Percentiles rank a stretch among this genome's conserved stretches.
These are phyloP conservation scores for Eremophila alpestris DNA, from an alignment of 2,797 vertebrate species.

Conservation along the genomic window DNA sequence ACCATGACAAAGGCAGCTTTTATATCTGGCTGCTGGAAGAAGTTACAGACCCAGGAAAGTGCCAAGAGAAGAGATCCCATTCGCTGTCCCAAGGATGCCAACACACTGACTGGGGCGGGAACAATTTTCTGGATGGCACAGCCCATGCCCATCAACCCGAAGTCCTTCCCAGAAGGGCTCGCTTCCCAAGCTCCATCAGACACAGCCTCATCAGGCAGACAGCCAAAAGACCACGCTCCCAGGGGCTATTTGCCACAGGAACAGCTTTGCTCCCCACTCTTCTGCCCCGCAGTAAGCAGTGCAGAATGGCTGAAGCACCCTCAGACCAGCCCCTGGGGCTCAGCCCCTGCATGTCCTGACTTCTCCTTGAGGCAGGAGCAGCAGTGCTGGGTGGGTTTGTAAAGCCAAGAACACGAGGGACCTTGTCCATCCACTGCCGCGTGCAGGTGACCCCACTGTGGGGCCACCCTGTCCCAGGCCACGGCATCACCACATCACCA, in stretches of 20 bases:
- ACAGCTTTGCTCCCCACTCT: neutral
- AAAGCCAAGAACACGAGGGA: neutral
- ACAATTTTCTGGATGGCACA: neutral
- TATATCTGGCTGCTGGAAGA: neutral
- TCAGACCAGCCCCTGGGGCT: accelerated
- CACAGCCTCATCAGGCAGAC: neutral
- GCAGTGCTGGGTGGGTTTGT: accelerated
- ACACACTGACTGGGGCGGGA: accelerated
- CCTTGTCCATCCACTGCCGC: accelerated
- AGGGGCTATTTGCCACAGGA: neutral
- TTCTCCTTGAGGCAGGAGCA: neutral
- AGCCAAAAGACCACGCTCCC: neutral
- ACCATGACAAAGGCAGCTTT: slow-evolving; percentile 23
- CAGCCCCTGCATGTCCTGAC: neutral
- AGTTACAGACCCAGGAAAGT: slow-evolving; percentile 9
- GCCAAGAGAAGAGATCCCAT: neutral
- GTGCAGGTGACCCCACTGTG: accelerated
- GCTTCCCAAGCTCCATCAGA: neutral
- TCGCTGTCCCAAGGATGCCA: neutral
- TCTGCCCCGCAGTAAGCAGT: accelerated
- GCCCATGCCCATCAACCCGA: neutral
- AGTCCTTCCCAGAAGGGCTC: neutral
- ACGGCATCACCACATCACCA: neutral
- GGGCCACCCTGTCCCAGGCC: neutral
- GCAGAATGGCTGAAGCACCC: neutral